Base-by-base conservation (phyloP, 1,140 invertebrate genomes). In the Drosophila insularis region DNA sequence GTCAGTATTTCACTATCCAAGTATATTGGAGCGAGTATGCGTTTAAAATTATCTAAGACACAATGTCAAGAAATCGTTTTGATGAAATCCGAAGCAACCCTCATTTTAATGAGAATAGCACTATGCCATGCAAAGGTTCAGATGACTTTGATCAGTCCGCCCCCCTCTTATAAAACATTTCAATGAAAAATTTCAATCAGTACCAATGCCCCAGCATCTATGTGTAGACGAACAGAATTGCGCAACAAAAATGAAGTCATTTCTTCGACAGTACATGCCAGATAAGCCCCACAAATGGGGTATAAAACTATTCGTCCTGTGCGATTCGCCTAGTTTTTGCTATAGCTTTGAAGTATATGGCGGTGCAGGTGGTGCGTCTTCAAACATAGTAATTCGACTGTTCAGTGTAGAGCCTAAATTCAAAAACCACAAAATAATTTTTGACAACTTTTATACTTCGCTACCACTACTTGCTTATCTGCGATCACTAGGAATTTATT, bases 51-150 rank as follows among this genome's bases (percentile, higher is more conserved):
- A 19, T 50, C 17, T 17, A 50, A 19, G 14, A 14, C 13, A 43
- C 35, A 61, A 61, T 61, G 59, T 60, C 19, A 31, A 19, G 23
- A 32, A 17, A 43, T 43, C 59, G 31, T 14, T 61, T 61, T 61
- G 21, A 61, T 17, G 11, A 61, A 43, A 61, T 61, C 6, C 59
- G 21, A 35, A 61, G 59, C 31, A 61, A 61, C 40, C 21, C 50
- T 13, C 35, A 63, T 63, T 63, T 63, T 23, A 63, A 63, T 23
- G 60, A 63, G 14, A 63, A 63, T 40, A 63, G 60, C 17, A 53
- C 17, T 21, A 21, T 63, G 43, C 61, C 61, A 13, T 32, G 32
- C 60, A 62, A 31, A 40, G 19, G 6, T 50, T 62, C 60, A 39
- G 35, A 21, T 23, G 60, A 63, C 39, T 23, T 46, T 31, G 61